These are phyloP conservation scores for Toxotes jaculatrix DNA, from an alignment of 2,113 vertebrate genomes.

Conservation along the genomic window DNA sequence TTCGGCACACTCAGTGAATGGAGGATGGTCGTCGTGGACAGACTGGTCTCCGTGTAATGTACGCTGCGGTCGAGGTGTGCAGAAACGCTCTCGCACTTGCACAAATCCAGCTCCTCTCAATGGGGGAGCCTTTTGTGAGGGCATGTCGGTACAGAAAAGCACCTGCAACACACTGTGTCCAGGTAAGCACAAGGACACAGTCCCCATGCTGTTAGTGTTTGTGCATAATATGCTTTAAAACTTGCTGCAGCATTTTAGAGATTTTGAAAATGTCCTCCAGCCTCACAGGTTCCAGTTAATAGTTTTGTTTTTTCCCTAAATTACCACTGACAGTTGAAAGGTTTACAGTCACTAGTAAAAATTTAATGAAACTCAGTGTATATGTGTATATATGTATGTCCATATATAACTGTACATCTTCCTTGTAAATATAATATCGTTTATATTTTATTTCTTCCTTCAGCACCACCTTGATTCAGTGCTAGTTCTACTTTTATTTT, in stretches of 20 bases:
- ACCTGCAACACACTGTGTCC: conserved; percentile 94
- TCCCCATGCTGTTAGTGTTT: not conserved
- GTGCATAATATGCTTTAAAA: not conserved
- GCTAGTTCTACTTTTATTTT: not conserved
- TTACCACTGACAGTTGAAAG: too few relatives aligned
- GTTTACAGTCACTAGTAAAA: not conserved
- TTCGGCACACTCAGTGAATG: conserved; percentile 86
- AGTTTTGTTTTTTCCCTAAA: not conserved
- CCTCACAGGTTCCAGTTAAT: not conserved
- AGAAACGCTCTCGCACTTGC: conserved; percentile 95
- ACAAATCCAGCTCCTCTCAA: conserved; percentile 97
- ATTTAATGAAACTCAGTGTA: not conserved
- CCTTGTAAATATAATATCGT: not conserved
- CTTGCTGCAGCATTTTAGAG: not conserved
- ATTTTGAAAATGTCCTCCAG: not conserved
- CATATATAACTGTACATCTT: not conserved
- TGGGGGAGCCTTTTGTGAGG: conserved; percentile 94
- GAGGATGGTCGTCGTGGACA: conserved; percentile 96
- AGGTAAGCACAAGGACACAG: conserved; percentile 78
- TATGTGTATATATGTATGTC: not conserved
- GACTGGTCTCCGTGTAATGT: conserved; percentile 95
- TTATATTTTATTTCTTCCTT: not conserved
- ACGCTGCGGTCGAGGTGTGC: conserved; percentile 92
- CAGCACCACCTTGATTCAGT: too few relatives aligned
- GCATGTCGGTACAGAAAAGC: conserved; percentile 95